phyloP scores from a whole-genome alignment of 2,888 invertebrate species.

The Torymus auratus region DNA sequence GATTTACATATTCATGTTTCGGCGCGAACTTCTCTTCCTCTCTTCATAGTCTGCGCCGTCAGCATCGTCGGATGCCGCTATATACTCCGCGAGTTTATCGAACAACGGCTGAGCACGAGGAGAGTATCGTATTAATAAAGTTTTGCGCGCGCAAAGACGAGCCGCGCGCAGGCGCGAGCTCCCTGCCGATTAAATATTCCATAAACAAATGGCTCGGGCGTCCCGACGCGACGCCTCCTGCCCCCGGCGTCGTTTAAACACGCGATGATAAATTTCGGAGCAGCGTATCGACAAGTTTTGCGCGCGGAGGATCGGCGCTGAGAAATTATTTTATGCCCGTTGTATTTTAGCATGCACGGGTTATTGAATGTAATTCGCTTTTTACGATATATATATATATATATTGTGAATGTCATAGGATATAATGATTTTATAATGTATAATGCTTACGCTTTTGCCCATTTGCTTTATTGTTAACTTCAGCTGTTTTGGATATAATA shows the following conservation, averaged over 20 bases:
- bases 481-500: too few relatives aligned
- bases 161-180: background rate
- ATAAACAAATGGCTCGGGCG: conserved; percentile 39
- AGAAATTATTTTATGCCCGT: too few relatives aligned
- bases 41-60: background rate
- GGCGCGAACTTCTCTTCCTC: conserved; percentile 35
- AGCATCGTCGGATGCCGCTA: conserved; percentile 5
- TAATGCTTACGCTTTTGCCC: too few relatives aligned
- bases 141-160: conserved; percentile 16
- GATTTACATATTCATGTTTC: conserved; percentile 68
- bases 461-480: too few relatives aligned
- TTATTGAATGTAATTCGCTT: too few relatives aligned
- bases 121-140: conserved; percentile 57
- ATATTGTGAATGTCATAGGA: too few relatives aligned
- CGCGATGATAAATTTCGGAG: conserved; percentile 29
- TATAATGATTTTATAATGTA: too few relatives aligned
- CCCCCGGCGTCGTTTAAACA: conserved; percentile 6
- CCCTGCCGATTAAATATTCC: conserved; percentile 48
- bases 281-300: background rate
- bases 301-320: background rate
- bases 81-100: conserved; percentile 39
- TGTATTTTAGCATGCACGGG: too few relatives aligned
- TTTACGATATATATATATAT: too few relatives aligned
- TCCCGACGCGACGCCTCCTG: background rate
- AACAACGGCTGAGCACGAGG: conserved; percentile 1